Percentiles rank a stretch among this genome's conserved stretches.
Conservation (phyloP, 2,797 vertebrate species). For the Naso thynnoides region DNA sequence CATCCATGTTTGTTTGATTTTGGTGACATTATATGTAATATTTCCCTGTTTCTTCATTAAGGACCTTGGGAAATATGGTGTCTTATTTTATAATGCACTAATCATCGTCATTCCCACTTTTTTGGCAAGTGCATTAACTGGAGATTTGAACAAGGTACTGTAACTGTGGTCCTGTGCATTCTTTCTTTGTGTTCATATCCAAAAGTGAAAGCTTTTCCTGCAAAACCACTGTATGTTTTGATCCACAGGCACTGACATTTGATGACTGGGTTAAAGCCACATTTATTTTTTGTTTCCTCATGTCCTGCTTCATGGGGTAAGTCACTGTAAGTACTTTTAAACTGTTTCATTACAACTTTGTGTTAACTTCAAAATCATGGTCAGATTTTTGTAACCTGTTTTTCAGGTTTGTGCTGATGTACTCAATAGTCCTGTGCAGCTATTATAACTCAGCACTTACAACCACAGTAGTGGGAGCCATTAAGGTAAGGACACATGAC, state of each 20-base stretch:
- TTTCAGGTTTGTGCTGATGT: constrained; percentile 93
- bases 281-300: constrained; percentile 89
- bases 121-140: constrained; percentile 86
- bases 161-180: neutral
- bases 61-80: constrained; percentile 93
- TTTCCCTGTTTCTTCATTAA: constrained; percentile 56
- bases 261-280: constrained; percentile 87
- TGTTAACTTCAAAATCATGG: neutral
- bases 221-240: constrained; percentile 30
- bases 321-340: constrained; percentile 39
- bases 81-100: constrained; percentile 94
- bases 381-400: constrained; percentile 3
- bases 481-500: constrained; percentile 86
- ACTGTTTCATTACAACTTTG: neutral
- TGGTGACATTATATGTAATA: neutral
- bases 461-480: constrained; percentile 91
- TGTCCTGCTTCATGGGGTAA: constrained; percentile 95
- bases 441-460: constrained; percentile 94
- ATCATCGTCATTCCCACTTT: constrained; percentile 91
- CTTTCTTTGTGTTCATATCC: neutral
- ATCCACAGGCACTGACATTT: constrained; percentile 86
- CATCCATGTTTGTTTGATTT: neutral
- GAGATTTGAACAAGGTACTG: constrained; percentile 90
- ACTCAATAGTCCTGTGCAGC: constrained; percentile 92
- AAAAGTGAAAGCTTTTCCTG: neutral